Percentiles rank a stretch among this genome's conserved stretches.
phyloP scores from a whole-genome alignment of 53 echinoderm and acorn worm genomes.

The Mesocentrotus franciscanus region DNA sequence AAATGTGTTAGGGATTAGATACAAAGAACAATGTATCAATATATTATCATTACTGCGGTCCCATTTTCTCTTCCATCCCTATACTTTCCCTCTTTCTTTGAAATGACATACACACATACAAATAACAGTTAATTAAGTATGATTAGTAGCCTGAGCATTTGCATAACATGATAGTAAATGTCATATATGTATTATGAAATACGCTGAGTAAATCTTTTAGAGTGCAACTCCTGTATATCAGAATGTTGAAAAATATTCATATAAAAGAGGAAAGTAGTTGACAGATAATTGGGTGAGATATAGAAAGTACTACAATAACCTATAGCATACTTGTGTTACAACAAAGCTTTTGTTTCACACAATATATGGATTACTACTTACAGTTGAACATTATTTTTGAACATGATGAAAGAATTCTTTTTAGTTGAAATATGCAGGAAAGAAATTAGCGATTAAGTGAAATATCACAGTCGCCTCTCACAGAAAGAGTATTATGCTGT shows the following conservation, averaged over 20 bases:
- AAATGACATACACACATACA: no score
- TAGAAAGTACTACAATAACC: neutral
- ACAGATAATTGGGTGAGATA: neutral
- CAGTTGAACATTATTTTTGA: neutral
- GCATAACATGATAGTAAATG: no score
- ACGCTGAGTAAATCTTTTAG: no score
- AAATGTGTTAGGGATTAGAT: constrained; percentile 49
- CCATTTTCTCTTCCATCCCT: neutral
- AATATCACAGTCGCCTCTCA: neutral
- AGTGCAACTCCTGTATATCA: no score
- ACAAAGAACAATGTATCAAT: neutral
- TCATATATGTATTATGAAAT: no score
- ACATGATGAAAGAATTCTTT: neutral
- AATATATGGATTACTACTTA: neutral
- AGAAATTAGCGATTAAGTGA: neutral
- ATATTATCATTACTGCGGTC: neutral
- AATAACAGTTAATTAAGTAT: no score
- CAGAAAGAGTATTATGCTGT: neutral
- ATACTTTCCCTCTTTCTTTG: neutral
- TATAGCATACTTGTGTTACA: no score
- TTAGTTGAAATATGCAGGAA: neutral
- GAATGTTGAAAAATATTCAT: no score
- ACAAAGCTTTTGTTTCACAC: no score
- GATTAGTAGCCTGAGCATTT: no score
- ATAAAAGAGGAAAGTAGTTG: neutral